Evolutionary conservation across 2,797 vertebrate genomes (phyloP).

Genomic region (Hippocampus kuda): DNA sequence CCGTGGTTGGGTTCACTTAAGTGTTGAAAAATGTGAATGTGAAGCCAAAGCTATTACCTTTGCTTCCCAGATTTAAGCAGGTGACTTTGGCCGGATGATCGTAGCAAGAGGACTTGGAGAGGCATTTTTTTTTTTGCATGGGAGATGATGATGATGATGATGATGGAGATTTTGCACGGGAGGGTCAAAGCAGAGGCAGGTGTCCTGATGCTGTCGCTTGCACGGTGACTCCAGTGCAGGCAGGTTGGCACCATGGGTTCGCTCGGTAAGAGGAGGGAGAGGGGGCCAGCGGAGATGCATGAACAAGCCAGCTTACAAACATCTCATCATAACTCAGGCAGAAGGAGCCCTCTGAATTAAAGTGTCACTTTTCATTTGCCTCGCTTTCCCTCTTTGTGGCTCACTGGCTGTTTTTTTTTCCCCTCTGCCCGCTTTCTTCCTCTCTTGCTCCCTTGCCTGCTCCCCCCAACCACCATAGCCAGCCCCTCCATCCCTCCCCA

Average conservation of each 20-base stretch:
- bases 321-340: constrained; percentile 73
- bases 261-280: constrained; percentile 39
- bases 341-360: constrained; percentile 72
- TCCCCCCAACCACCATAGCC: constrained; percentile 25
- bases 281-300: constrained; percentile 59
- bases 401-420: constrained; percentile 37
- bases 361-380: constrained; percentile 78
- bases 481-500: constrained; percentile 16
- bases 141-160: constrained; percentile 17
- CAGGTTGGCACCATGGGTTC: constrained; percentile 59
- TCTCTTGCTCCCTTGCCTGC: constrained; percentile 34
- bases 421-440: constrained; percentile 14
- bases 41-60: constrained; percentile 20
- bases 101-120: constrained; percentile 39
- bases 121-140: constrained; percentile 42
- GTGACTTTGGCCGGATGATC: constrained; percentile 30
- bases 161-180: constrained; percentile 10
- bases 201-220: constrained; percentile 50
- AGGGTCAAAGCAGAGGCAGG: constrained; percentile 54
- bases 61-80: constrained; percentile 42
- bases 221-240: constrained; percentile 59
- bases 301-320: constrained; percentile 72
- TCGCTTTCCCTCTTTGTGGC: constrained; percentile 65
- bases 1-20: constrained; percentile 13
- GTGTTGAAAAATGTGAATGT: not conserved